Evolutionary conservation across 2,888 invertebrate species (phyloP).

Genomic region (Schrankia costaestrigalis): DNA sequence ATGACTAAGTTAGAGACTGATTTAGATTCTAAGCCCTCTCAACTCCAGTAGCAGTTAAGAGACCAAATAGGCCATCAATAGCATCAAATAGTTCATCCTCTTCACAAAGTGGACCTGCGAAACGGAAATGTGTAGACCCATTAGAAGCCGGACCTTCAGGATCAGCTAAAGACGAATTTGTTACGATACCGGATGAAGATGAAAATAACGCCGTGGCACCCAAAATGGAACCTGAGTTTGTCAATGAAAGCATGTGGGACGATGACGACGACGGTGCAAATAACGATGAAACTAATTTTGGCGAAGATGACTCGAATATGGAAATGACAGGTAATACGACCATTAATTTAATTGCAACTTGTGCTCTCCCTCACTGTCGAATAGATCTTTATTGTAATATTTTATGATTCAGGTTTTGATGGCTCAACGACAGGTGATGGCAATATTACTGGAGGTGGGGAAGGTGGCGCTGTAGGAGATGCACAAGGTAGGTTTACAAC

Average conservation of each 20-base stretch:
- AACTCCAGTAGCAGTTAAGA: slow-evolving; percentile 82
- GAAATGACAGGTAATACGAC: slow-evolving; percentile 81
- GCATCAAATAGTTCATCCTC: slow-evolving; percentile 81
- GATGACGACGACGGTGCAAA: slow-evolving; percentile 82
- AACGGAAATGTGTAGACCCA: slow-evolving; percentile 81
- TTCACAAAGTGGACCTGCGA: slow-evolving; percentile 81
- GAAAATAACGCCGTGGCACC: slow-evolving; percentile 82
- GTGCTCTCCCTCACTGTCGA: neutral
- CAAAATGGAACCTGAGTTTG: slow-evolving; percentile 85
- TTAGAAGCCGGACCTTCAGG: slow-evolving; percentile 82
- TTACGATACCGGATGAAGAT: slow-evolving; percentile 77
- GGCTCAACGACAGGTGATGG: slow-evolving; percentile 76
- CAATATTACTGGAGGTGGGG: slow-evolving; percentile 72
- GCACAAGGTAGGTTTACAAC: slow-evolving; percentile 79
- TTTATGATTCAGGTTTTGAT: slow-evolving; percentile 67
- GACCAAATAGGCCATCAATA: slow-evolving; percentile 84
- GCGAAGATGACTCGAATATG: slow-evolving; percentile 84
- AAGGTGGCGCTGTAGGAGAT: slow-evolving; percentile 78
- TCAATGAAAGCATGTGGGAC: slow-evolving; percentile 81
- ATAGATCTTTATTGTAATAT: slow-evolving; percentile 1
- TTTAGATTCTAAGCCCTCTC: slow-evolving; percentile 83
- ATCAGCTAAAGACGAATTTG: slow-evolving; percentile 77
- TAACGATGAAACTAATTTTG: slow-evolving; percentile 83
- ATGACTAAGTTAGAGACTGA: slow-evolving; percentile 83
- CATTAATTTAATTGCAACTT: neutral